phyloP scores from a whole-genome alignment of 2,113 vertebrate genomes.

The Larimichthys polyactis region DNA sequence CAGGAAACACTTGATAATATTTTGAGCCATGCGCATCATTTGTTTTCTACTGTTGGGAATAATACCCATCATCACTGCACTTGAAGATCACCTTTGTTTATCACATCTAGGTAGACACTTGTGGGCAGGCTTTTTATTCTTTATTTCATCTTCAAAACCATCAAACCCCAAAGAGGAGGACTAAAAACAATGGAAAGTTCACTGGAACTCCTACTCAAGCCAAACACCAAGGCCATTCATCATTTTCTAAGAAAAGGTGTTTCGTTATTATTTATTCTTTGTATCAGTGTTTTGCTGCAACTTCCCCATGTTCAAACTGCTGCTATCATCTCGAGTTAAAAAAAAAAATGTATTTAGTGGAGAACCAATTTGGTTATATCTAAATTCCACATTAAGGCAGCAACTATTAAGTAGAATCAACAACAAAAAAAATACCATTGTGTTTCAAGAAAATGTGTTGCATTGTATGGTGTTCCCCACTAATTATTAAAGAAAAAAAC shows the following conservation, averaged over 20 bases:
- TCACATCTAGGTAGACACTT: conserved; percentile 24
- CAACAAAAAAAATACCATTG: background rate
- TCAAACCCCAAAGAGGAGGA: conserved; percentile 14
- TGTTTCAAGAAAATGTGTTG: background rate
- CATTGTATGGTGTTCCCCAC: too few species aligned
- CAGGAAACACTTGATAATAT: conserved; percentile 56
- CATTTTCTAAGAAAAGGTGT: conserved; percentile 24
- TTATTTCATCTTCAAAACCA: conserved; percentile 25
- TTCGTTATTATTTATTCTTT: background rate
- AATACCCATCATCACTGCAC: conserved; percentile 3
- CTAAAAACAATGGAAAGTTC: conserved; percentile 21
- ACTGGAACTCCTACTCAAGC: conserved; percentile 45
- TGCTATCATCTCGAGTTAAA: conserved; percentile 8
- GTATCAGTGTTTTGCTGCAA: background rate
- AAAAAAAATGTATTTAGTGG: background rate
- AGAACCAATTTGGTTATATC: background rate
- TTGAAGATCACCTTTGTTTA: conserved; percentile 45
- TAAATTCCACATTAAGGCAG: background rate
- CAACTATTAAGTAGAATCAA: background rate
- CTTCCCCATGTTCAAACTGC: background rate
- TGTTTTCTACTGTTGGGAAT: conserved; percentile 44
- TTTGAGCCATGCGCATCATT: conserved; percentile 20
- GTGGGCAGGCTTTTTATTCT: conserved; percentile 25
- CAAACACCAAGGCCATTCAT: conserved; percentile 22
- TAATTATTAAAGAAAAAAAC: too few species aligned